A percentile compares a stretch with the other conserved stretches of the same genome.
Evolutionary conservation across 2,888 invertebrate genomes (phyloP).

Genomic region (Ethmia dodecea): DNA sequence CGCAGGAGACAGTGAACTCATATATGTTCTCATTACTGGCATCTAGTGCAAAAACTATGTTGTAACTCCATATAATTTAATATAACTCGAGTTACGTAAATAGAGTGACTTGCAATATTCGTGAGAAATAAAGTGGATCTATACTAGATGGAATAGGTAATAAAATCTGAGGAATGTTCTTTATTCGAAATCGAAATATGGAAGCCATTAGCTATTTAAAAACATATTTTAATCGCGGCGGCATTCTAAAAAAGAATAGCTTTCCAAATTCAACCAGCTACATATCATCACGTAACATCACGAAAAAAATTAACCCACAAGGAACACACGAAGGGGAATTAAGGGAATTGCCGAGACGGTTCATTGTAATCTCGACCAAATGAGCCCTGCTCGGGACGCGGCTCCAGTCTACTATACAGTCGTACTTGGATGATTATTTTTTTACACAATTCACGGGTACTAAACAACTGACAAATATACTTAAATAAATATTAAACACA

Average conservation of each 20-base stretch:
- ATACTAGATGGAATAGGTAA: too few relatives aligned
- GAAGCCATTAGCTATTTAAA: too few relatives aligned
- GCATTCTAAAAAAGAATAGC: too few relatives aligned
- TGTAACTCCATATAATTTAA: slow-evolving; percentile 10
- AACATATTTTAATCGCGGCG: too few relatives aligned
- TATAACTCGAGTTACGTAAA: slow-evolving; percentile 10
- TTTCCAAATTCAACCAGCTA: too few relatives aligned
- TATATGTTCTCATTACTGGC: slow-evolving; percentile 8
- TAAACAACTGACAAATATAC: too few relatives aligned
- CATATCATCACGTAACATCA: slow-evolving; percentile 17
- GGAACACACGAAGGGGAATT: slow-evolving; percentile 31
- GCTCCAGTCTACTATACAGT: slow-evolving; percentile 23
- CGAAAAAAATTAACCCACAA: slow-evolving; percentile 23
- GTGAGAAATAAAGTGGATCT: too few relatives aligned
- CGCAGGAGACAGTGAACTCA: slow-evolving; percentile 3
- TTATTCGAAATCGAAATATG: too few relatives aligned
- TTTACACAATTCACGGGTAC: background rate
- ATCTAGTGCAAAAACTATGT: slow-evolving; percentile 6
- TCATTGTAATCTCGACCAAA: slow-evolving; percentile 37
- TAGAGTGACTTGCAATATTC: too few relatives aligned
- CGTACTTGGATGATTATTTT: background rate
- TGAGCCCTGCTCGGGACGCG: slow-evolving; percentile 24
- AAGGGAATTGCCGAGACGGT: slow-evolving; percentile 44
- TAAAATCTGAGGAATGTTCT: too few relatives aligned
- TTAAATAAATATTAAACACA: too few relatives aligned